Evolutionary conservation across 2,113 vertebrate genomes (phyloP), one percentile per base, ranked within the genome.

Genomic region (Dipodomys merriami): DNA sequence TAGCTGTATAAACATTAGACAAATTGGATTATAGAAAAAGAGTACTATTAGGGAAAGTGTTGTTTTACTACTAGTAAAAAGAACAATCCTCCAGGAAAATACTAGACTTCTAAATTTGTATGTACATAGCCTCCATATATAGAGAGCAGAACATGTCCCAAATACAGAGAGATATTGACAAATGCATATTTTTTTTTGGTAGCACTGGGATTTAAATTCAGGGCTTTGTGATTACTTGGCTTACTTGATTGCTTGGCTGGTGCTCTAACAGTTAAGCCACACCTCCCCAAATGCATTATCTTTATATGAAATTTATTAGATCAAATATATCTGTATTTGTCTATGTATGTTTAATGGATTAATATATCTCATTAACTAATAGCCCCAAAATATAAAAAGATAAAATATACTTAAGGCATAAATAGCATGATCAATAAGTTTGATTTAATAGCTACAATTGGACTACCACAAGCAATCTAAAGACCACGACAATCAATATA

Each of bases 21-120:
- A 80, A 94, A 81, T 84, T 46, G 29, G 25, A 94, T 83, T 80
- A 77, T 20, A 88, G 44, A 64, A 49, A 77, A 62, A 86, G 85
- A 65, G 35, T 80, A 91, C 64, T 86, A 27, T 18, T 65, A 69
- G 20, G 6, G 30, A 89, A 74, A 83, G 1, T 60, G 57, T 60
- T 85, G 64, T 33, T 83, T 81, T 39, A 23, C 35, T 77, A 68
- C 84, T 67, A 74, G 57, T 91, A 77, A 91, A 91, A 90, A 53
- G 16, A 69, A 88, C 13, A 83, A 29, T 65, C 73, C 16, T 74
- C 53, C 72, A 11, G 71, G 35, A 64, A 74, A 74, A 74, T 49
- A 46, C 23, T 81, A 79, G 2, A 93, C 18, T 71, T 80, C 77
- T 83, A 89, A 93, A 83, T 60, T 76, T 82, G 6, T 68, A 85